A percentile compares a stretch with the other conserved stretches of the same genome.
Evolutionary conservation across 2,888 invertebrate species (phyloP).

Genomic region (Micoletzkya japonica): DNA sequence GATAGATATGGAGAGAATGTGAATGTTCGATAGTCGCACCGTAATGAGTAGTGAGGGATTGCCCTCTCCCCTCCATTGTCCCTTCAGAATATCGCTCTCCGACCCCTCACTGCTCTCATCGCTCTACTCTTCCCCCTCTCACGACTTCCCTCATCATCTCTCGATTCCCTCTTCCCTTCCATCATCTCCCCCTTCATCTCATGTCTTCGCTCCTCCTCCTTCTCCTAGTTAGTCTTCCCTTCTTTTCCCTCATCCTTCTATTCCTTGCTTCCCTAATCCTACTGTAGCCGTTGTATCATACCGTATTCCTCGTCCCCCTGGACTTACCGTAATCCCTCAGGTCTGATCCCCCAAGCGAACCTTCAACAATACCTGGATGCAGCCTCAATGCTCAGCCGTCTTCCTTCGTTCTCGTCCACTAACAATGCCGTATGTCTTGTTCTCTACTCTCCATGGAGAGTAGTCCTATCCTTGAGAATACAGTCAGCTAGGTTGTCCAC

Average conservation of each 20-base stretch:
- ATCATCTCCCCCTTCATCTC: not conserved
- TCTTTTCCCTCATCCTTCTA: not conserved
- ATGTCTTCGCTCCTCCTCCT: not conserved
- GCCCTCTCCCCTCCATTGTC: too few relatives aligned
- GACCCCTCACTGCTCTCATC: conserved; percentile 17
- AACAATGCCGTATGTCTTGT: too few relatives aligned
- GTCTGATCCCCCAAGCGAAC: conserved; percentile 19
- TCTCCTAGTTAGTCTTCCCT: not conserved
- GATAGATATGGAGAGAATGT: too few relatives aligned
- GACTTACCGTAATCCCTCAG: conserved; percentile 11
- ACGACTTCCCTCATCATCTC: conserved; percentile 1
- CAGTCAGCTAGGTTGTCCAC: too few relatives aligned
- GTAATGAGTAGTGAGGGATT: too few relatives aligned
- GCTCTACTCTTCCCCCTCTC: not conserved
- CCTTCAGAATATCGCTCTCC: conserved; percentile 12
- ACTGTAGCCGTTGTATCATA: not conserved
- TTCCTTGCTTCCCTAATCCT: not conserved
- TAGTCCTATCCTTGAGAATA: too few relatives aligned
- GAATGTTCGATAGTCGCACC: too few relatives aligned
- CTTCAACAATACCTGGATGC: conserved; percentile 25
- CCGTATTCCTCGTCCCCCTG: not conserved
- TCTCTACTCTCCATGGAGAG: too few relatives aligned
- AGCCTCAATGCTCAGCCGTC: conserved; percentile 18
- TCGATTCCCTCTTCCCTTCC: not conserved
- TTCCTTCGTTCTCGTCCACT: too few relatives aligned